Percentiles rank a stretch among this genome's conserved stretches.
Evolutionary conservation across 2,888 invertebrate genomes (phyloP).

Genomic region (Eupithecia tripunctaria): DNA sequence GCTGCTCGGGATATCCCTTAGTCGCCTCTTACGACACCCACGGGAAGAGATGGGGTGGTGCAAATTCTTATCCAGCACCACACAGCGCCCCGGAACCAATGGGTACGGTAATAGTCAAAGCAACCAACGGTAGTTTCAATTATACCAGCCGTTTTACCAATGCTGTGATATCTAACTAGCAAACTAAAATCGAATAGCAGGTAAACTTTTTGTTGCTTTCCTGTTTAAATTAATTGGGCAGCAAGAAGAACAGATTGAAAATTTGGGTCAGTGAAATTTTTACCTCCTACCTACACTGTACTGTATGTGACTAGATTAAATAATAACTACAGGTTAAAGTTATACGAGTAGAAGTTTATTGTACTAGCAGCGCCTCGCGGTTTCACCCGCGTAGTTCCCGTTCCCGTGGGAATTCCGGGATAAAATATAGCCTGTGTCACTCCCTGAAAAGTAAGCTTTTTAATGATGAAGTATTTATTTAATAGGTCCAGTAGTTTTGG

Average conservation of each 20-base stretch:
- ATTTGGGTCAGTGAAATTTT: constrained; percentile 39
- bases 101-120: neutral
- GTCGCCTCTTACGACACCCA: too few relatives aligned
- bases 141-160: constrained; percentile 4
- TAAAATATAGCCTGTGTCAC: too few relatives aligned
- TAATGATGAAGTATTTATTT: too few relatives aligned
- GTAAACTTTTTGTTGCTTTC: constrained; percentile 52
- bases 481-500: too few relatives aligned
- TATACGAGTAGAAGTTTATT: neutral
- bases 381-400: too few relatives aligned
- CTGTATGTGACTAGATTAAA: constrained; percentile 29
- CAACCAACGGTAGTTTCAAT: neutral
- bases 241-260: constrained; percentile 46
- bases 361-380: neutral
- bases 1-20: too few relatives aligned
- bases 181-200: constrained; percentile 67
- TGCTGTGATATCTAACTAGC: constrained; percentile 45
- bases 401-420: too few relatives aligned
- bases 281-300: constrained; percentile 34
- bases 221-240: constrained; percentile 44
- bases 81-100: neutral
- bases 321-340: neutral
- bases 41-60: too few relatives aligned
- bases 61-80: too few relatives aligned
- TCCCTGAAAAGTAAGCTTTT: too few relatives aligned